A percentile compares a stretch with the other conserved stretches of the same genome.
Evolutionary conservation across 2,113 vertebrate species (phyloP).

Genomic region (Trogon melanurus): DNA sequence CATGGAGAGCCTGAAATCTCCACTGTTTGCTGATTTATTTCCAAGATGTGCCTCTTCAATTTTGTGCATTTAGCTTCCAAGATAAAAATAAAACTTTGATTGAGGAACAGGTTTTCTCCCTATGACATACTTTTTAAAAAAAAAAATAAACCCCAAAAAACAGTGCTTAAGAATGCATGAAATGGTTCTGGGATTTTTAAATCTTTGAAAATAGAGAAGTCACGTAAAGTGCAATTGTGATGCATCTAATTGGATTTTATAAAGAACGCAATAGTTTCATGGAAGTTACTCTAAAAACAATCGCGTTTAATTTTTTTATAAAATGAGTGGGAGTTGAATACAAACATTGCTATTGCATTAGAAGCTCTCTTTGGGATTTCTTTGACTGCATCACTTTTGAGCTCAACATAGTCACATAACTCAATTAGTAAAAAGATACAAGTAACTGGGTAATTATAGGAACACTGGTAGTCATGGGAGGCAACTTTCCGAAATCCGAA

Average conservation of each 20-base stretch:
- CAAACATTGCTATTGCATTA: background rate
- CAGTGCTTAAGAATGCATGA: background rate
- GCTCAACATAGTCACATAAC: background rate
- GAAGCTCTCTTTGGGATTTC: constrained; percentile 12
- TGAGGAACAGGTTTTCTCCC: background rate
- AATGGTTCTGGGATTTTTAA: background rate
- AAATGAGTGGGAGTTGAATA: background rate
- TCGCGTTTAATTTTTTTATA: background rate
- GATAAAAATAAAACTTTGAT: background rate
- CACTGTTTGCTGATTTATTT: background rate
- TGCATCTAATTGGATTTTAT: background rate
- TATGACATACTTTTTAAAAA: background rate
- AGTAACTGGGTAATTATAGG: background rate
- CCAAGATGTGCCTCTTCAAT: background rate
- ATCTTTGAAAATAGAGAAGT: background rate
- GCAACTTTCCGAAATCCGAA: background rate
- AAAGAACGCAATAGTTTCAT: background rate
- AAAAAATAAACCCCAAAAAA: too few species aligned
- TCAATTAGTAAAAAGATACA: background rate
- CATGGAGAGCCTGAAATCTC: background rate
- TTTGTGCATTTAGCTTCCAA: background rate
- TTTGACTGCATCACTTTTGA: background rate
- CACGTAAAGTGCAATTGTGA: background rate
- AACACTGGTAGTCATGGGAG: background rate
- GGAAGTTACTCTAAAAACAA: background rate